Percentiles rank a stretch among this genome's conserved stretches.
These are phyloP conservation scores for Epinotia ramella DNA, from an alignment of 2,888 invertebrate genomes.

Conservation along the genomic window DNA sequence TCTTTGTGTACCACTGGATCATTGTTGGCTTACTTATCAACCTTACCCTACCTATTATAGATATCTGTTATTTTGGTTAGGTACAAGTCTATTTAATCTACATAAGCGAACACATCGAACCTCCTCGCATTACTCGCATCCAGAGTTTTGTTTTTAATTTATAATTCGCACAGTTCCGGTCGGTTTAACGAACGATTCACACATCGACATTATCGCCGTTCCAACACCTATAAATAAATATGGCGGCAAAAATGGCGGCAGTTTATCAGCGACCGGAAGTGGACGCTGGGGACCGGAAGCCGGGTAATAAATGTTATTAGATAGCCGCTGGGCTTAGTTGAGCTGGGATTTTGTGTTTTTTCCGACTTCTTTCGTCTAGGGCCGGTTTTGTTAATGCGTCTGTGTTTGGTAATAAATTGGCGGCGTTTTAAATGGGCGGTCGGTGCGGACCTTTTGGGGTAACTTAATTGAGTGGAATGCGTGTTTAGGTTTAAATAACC, in stretches of 20 bases:
- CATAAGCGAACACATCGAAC: neutral
- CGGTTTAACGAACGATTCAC: conserved; percentile 70
- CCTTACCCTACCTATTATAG: neutral
- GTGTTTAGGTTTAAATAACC: conserved; percentile 43
- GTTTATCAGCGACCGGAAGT: conserved; percentile 84
- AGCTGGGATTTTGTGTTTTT: conserved; percentile 75
- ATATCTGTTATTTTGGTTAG: neutral
- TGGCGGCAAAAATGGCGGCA: conserved; percentile 84
- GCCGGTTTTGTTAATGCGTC: conserved; percentile 82
- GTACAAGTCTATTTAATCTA: neutral
- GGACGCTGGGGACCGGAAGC: conserved; percentile 81
- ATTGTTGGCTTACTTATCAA: too few relatives aligned
- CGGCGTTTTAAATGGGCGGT: conserved; percentile 66
- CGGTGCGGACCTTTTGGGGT: conserved; percentile 52
- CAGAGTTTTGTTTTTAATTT: conserved; percentile 49
- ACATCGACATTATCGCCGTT: conserved; percentile 76
- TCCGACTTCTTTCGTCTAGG: conserved; percentile 71
- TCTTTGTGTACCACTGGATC: too few relatives aligned
- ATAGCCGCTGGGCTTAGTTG: conserved; percentile 84
- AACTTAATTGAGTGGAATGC: conserved; percentile 55
- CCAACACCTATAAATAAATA: conserved; percentile 84
- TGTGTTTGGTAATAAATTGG: conserved; percentile 80
- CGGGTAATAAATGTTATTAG: conserved; percentile 85
- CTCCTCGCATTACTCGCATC: neutral
- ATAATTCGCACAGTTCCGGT: conserved; percentile 54